These are phyloP conservation scores for Cyphomyrmex costatus DNA, from an alignment of 1,140 invertebrate species.

Conservation along the genomic window DNA sequence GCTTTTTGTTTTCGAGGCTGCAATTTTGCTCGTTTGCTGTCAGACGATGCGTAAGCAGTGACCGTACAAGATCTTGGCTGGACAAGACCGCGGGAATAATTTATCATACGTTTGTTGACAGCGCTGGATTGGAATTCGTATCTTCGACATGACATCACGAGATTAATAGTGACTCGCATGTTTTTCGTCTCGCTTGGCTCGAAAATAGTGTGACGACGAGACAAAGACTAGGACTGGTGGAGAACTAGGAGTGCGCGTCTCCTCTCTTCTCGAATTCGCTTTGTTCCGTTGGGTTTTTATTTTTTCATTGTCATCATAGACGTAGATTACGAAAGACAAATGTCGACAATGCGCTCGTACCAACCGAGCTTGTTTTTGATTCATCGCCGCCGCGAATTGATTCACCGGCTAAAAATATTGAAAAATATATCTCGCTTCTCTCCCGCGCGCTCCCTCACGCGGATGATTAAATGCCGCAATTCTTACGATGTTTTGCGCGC, in stretches of 20 bases:
- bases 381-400: slow-evolving; percentile 60
- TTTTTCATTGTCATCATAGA: slow-evolving; percentile 2
- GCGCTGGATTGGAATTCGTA: slow-evolving; percentile 19
- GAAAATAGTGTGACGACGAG: slow-evolving; percentile 48
- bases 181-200: slow-evolving; percentile 29
- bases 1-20: not conserved
- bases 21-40: slow-evolving; percentile 13
- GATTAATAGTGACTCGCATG: slow-evolving; percentile 46
- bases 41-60: not conserved
- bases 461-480: slow-evolving; percentile 51
- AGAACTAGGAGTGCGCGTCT: not conserved
- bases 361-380: slow-evolving; percentile 32
- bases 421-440: slow-evolving; percentile 10
- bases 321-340: slow-evolving; percentile 58
- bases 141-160: slow-evolving; percentile 31
- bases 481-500: slow-evolving; percentile 55
- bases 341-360: slow-evolving; percentile 33
- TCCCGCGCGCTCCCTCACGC: not conserved
- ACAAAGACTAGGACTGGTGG: not conserved
- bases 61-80: not conserved
- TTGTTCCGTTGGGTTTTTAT: not conserved
- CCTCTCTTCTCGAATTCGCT: slow-evolving; percentile 6
- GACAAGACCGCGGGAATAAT: slow-evolving; percentile 11
- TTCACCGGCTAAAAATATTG: slow-evolving; percentile 42
- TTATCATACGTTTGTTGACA: slow-evolving; percentile 30